Percentiles rank a stretch among this genome's conserved stretches.
Conservation (phyloP, 2,888 invertebrate genomes). For the Platycnemis pennipes region DNA sequence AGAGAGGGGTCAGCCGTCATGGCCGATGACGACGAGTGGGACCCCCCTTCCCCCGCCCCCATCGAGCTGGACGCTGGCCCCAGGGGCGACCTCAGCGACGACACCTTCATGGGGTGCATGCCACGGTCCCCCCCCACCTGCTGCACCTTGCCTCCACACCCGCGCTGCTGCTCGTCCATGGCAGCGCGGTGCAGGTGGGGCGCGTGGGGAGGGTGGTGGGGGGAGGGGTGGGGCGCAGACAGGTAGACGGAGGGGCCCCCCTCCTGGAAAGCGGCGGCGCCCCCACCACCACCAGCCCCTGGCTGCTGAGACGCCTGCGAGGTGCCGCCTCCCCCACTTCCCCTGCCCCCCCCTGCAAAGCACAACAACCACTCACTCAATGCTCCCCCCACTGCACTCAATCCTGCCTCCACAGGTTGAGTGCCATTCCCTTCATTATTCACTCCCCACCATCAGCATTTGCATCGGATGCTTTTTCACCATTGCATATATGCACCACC, state of each 20-base stretch:
- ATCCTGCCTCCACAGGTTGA: too few relatives aligned
- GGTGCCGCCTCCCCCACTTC: background rate
- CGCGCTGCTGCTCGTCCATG: background rate
- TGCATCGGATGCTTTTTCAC: too few relatives aligned
- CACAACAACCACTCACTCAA: too few relatives aligned
- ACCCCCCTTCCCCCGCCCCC: background rate
- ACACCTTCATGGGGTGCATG: background rate
- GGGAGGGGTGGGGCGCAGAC: conserved; percentile 37
- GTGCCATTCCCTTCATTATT: too few relatives aligned
- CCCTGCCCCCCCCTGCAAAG: too few relatives aligned
- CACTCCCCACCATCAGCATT: too few relatives aligned
- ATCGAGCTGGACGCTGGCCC: conserved; percentile 17
- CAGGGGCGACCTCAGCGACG: background rate
- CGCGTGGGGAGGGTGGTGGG: conserved; percentile 71
- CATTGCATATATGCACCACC: too few relatives aligned
- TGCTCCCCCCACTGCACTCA: too few relatives aligned
- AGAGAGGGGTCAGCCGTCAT: conserved; percentile 35
- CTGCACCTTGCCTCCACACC: background rate
- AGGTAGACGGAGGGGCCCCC: background rate
- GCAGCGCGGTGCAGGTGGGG: conserved; percentile 77
- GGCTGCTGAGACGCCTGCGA: background rate
- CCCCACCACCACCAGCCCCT: background rate
- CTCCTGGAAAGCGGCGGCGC: background rate
- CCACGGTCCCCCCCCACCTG: background rate
- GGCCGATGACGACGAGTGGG: background rate